Base-by-base conservation (phyloP, 2,797 vertebrate species). In the Chelon auratus region DNA sequence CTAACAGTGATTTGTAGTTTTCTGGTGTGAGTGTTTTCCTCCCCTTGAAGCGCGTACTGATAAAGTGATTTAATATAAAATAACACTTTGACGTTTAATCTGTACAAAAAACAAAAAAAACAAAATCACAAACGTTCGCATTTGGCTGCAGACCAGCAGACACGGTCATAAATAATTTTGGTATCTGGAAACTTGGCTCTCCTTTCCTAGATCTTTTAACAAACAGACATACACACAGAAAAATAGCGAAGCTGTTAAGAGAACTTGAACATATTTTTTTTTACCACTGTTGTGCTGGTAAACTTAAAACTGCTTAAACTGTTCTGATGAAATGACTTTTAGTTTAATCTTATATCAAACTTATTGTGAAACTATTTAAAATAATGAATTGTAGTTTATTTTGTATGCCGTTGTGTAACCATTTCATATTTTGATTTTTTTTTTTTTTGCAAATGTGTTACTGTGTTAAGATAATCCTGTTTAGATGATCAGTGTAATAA, bases 291-390 rank as follows among this genome's bases (percentile, higher is more conserved):
- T 88, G 83, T 85, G 82, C 79, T 86, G 79, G 83, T 89, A 84
- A 84, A 89, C 58, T 68, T 77, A 72, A 67, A 33, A 88, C 87
- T 86, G 84, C 83, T 84, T 91, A 85, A 78, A 85, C 72, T 90
- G 80, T 89, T 73, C 81, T 76, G 76, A 86, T 90, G 86, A 88
- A 83, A 86, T 84, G 51, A 81, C 81, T 82, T 22, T 22, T 77
- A 84, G 82, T 88, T 88, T 83, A 80, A 81, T 87, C 72, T 78
- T 92, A 90, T 87, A 93, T 91, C 84, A 86, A 88, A 83, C 69
- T 68, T 90, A 89, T 90, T 90, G 92, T 94, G 88, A 90, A 85
- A 89, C 87, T 95, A 94, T 95, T 95, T 95, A 94, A 93, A 92
- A 88, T 82, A 77, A 91, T 91, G 81, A 85, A 74, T 67, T 89